Evolutionary conservation across 1,140 invertebrate genomes (phyloP), one percentile per base, ranked within the genome.

Genomic region (Chlorops oryzae): DNA sequence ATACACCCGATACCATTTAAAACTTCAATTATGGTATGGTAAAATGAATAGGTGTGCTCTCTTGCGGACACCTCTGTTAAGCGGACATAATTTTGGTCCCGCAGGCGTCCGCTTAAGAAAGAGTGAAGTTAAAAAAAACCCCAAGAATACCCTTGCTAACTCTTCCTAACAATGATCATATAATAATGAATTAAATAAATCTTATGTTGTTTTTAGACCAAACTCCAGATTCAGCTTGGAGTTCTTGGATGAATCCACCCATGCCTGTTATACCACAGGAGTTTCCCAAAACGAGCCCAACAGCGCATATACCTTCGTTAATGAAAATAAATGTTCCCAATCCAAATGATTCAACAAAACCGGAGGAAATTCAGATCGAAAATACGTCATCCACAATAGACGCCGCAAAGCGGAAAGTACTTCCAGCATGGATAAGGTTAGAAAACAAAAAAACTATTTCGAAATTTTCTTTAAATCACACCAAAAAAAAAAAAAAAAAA

Each of bases 391-490:
- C 45, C 49, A 21, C 35, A 58, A 60, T 80, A 76, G 93, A 97
- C 78, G 90, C 92, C 21, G 87, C 86, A 22, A 95, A 94, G 73
- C 76, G 92, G 25, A 86, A 92, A 65, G 85, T 90, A 62, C 78
- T 98, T 21, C 95, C 95, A 38, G 88, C 88, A 5, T 98, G 95
- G 95, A 96, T 98, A 51, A 61, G 67, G 67, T 70, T 46, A 48
- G 47, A 3, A 12, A 17, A 44, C 22, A 23, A 4, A 47, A 24
- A 32, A 3, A 27, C 18, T 42, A 22, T 9, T 17, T 44, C 5
- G 17, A 44, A 44, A 28, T n/a, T n/a, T n/a, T n/a, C n/a, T n/a
- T n/a, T n/a, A n/a, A n/a, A n/a, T n/a, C n/a, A n/a, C n/a, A n/a
- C n/a, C n/a, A n/a, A n/a, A n/a, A n/a, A n/a, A n/a, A n/a, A n/a